These are phyloP conservation scores for Elanus axillaris DNA, from an alignment of 2,113 vertebrate species.

Conservation along the genomic window DNA sequence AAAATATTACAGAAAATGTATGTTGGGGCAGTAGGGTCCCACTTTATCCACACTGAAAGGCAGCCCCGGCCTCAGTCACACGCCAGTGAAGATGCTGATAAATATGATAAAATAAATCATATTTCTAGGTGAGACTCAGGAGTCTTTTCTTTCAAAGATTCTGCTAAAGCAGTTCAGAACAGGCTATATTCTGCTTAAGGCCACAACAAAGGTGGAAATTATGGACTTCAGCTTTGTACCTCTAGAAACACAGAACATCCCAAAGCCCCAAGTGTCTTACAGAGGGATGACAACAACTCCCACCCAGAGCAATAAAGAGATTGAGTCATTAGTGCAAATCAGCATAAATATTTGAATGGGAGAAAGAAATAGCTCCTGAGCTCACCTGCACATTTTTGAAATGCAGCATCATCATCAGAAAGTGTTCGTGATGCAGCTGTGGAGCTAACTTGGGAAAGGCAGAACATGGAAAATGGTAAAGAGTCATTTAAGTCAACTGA, in stretches of 20 bases:
- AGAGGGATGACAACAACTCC: not conserved
- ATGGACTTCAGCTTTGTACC: not conserved
- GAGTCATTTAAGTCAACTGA: not conserved
- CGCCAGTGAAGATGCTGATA: not conserved
- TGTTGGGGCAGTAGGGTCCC: not conserved
- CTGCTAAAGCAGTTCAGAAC: not conserved
- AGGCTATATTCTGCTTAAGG: not conserved
- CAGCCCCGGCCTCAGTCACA: not conserved
- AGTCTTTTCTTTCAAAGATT: not conserved
- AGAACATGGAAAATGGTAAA: not conserved
- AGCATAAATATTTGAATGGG: not conserved
- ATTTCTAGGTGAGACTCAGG: not conserved
- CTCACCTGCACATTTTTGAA: not conserved
- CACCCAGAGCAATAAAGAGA: not conserved
- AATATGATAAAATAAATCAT: not conserved
- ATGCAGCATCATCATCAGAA: not conserved
- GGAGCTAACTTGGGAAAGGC: not conserved
- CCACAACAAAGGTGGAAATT: not conserved
- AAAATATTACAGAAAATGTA: not conserved
- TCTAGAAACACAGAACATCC: not conserved
- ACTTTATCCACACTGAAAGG: not conserved
- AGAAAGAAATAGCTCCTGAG: conserved; percentile 5
- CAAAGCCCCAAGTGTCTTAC: not conserved
- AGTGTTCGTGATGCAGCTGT: not conserved
- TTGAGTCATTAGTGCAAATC: not conserved